A percentile compares a stretch with the other conserved stretches of the same genome.
phyloP scores from a whole-genome alignment of 2,797 vertebrate genomes.

The Microtus agrestis region DNA sequence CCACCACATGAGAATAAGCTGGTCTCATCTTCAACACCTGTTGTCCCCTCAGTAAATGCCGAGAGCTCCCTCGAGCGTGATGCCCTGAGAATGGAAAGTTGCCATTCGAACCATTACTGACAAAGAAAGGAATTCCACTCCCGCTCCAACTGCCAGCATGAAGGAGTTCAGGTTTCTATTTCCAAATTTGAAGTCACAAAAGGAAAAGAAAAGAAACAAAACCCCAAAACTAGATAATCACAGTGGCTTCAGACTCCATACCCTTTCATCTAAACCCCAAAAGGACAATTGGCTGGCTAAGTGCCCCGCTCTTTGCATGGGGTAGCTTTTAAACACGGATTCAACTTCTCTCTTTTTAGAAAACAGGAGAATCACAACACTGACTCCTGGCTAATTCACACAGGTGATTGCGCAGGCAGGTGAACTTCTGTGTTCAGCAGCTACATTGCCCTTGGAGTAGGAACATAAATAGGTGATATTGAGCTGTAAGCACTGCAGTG shows the following conservation, averaged over 20 bases:
- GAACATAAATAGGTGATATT: too few relatives aligned
- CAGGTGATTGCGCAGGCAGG: background rate
- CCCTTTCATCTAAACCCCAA: constrained; percentile 25
- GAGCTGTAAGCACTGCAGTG: background rate
- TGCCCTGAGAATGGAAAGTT: background rate
- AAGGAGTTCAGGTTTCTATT: constrained; percentile 18
- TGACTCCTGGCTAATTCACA: background rate
- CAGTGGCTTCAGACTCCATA: background rate
- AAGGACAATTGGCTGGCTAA: constrained; percentile 33
- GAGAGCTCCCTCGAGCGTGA: background rate
- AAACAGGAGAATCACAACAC: background rate
- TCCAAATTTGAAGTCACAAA: background rate
- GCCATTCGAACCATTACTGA: background rate
- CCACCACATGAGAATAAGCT: background rate
- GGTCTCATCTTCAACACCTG: background rate
- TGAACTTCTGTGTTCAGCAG: background rate
- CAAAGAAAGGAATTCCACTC: background rate
- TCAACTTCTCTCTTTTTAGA: background rate
- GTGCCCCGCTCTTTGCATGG: constrained; percentile 11
- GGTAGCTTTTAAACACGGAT: background rate
- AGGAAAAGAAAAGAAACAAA: background rate
- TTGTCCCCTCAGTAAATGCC: background rate
- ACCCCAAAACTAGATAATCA: background rate
- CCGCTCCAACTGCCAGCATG: background rate
- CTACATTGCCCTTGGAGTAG: background rate